Evolutionary conservation across 2,888 invertebrate genomes (phyloP), one percentile per base, ranked within the genome.

Genomic region (Rhamnusium bicolor): DNA sequence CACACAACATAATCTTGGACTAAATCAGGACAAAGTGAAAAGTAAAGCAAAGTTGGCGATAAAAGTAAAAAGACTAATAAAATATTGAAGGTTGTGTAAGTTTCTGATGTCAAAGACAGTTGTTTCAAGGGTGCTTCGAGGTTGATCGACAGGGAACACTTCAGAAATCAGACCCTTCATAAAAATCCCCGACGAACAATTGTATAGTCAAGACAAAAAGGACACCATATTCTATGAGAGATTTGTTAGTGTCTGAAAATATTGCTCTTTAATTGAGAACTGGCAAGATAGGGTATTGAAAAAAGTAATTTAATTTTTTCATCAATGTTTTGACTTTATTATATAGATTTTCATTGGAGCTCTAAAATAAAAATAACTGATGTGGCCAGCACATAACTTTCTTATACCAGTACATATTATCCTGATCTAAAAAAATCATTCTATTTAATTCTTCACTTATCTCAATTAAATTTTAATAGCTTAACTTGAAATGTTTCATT

Each of bases 21-120:
- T 21, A 49, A 63, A 63, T 63, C 49, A 49, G 21, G 27, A 63
- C 49, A 51, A 49, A 51, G 63, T 46, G 21, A 21, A 21, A n/a
- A 47, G 40, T 29, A 49, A 54, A 53, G 53, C 49, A 53, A 69
- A 69, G 40, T 69, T 69, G 12, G 69, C 61, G 69, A 60, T 69
- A 69, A 62, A 61, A 61, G 51, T 62, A 62, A 62, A n/a, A 62
- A 51, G 54, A 62, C 53, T 69, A 51, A 61, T 69, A 61, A 69
- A 69, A 69, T 62, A 69, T 69, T 69, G 69, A 69, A 54, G 61
- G 62, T 27, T 53, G 61, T 40, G 62, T 69, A 69, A 65, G 58
- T 62, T 61, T 47, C 51, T 49, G 62, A 62, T 62, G 69, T 69
- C 69, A 53, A 51, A 69, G 69, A 32, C 62, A 69, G 69, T 62